Conservation (phyloP, 2,113 vertebrate genomes). For the Zosterops borbonicus region DNA sequence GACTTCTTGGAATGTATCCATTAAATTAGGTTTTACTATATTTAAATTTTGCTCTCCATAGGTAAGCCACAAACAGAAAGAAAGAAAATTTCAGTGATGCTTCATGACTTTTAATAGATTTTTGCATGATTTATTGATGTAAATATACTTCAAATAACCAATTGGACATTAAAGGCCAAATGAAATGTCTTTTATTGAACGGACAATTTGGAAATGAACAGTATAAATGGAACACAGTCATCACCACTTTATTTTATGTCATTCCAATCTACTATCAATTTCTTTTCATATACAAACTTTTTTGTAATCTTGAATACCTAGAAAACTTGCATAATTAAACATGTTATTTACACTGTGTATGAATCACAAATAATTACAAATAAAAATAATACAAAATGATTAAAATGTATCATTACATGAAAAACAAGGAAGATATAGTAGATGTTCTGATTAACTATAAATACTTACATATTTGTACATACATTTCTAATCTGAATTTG, state of each 20-base stretch:
- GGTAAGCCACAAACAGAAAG: neutral
- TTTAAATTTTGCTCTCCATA: neutral
- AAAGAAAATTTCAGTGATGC: neutral
- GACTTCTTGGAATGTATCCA: neutral
- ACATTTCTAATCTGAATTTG: slow-evolving; percentile 57
- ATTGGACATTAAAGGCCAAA: slow-evolving; percentile 68
- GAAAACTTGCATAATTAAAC: slow-evolving; percentile 66
- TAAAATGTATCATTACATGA: slow-evolving; percentile 45
- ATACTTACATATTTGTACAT: slow-evolving; percentile 56
- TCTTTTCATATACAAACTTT: slow-evolving; percentile 69
- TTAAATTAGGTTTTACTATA: neutral
- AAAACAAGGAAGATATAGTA: slow-evolving; percentile 50
- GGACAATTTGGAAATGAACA: slow-evolving; percentile 62
- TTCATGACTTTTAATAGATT: slow-evolving; percentile 8
- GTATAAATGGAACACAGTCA: slow-evolving; percentile 66
- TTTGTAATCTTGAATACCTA: slow-evolving; percentile 58
- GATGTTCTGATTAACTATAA: slow-evolving; percentile 41
- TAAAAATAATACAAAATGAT: slow-evolving; percentile 56
- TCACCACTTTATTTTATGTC: slow-evolving; percentile 67
- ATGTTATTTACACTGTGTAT: slow-evolving; percentile 72
- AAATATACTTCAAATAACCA: slow-evolving; percentile 73
- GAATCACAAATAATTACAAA: slow-evolving; percentile 63
- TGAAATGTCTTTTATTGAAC: slow-evolving; percentile 58
- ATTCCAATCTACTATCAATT: slow-evolving; percentile 54
- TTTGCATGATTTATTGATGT: slow-evolving; percentile 77